These are phyloP conservation scores for Naja naja DNA, from an alignment of 2,113 vertebrate species.

Conservation along the genomic window DNA sequence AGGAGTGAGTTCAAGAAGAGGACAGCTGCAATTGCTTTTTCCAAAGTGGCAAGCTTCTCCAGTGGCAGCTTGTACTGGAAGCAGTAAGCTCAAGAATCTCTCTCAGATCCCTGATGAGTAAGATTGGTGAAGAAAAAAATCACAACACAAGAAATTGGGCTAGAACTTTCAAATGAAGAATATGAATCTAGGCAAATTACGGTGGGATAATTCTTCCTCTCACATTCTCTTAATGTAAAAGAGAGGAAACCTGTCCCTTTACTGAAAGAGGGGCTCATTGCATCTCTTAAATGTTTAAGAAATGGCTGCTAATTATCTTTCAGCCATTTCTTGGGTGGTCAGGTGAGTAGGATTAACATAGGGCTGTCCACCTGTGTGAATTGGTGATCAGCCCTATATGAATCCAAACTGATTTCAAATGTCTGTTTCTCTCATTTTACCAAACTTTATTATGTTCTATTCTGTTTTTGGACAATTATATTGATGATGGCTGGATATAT, in stretches of 20 bases:
- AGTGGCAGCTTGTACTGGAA: neutral
- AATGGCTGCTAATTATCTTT: neutral
- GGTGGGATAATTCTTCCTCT: neutral
- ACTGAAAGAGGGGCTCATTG: neutral
- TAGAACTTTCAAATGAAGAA: neutral
- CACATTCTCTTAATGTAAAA: neutral
- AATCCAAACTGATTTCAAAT: neutral
- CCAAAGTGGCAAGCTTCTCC: neutral
- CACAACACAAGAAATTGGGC: neutral
- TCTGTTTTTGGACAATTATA: neutral
- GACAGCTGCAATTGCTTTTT: neutral
- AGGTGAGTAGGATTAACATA: too few species aligned
- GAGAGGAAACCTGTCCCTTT: neutral
- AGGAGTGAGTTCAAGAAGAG: neutral
- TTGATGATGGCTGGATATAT: neutral
- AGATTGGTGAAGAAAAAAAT: neutral
- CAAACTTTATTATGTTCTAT: neutral
- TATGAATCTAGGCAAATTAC: neutral
- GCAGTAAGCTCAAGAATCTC: neutral
- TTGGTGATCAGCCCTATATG: neutral
- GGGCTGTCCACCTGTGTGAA: neutral
- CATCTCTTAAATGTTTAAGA: neutral
- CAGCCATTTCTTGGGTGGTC: neutral
- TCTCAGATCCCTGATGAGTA: neutral
- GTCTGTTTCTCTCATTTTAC: neutral